Percentiles rank a stretch among this genome's conserved stretches.
Evolutionary conservation across 1,140 invertebrate species (phyloP).

Genomic region (Zaprionus inermis): DNA sequence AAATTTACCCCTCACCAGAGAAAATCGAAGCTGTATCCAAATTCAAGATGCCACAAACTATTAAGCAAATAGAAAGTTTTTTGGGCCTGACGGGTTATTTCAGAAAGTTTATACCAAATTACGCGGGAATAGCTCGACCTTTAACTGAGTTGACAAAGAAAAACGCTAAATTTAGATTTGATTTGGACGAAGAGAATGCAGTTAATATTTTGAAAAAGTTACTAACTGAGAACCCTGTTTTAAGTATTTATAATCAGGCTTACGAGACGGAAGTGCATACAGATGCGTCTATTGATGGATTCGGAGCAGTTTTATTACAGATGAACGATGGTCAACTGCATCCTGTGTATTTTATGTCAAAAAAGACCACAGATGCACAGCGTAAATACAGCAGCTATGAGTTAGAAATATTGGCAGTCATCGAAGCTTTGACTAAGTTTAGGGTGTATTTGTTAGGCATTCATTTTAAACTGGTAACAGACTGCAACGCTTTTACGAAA

Average conservation of each 20-base stretch:
- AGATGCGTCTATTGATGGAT: too few relatives aligned
- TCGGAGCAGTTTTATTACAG: too few relatives aligned
- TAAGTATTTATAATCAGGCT: too few relatives aligned
- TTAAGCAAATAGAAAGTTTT: slow-evolving; percentile 29
- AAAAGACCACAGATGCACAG: too few relatives aligned
- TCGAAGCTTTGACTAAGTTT: slow-evolving; percentile 74
- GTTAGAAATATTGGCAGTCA: slow-evolving; percentile 83
- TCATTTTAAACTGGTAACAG: slow-evolving; percentile 48
- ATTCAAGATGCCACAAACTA: slow-evolving; percentile 9
- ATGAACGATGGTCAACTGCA: too few relatives aligned
- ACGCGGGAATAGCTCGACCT: neutral
- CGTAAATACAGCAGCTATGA: neutral
- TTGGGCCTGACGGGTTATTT: slow-evolving; percentile 30
- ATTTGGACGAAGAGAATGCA: too few relatives aligned
- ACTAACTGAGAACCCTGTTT: too few relatives aligned
- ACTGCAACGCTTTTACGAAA: slow-evolving; percentile 74
- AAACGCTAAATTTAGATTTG: too few relatives aligned
- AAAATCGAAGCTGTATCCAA: neutral
- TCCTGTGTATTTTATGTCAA: too few relatives aligned
- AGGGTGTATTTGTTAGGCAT: slow-evolving; percentile 49
- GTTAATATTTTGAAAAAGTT: too few relatives aligned
- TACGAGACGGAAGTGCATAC: too few relatives aligned
- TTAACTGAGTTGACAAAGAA: slow-evolving; percentile 1
- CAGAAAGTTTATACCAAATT: slow-evolving; percentile 9
- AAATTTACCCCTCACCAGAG: neutral